These are phyloP conservation scores for Actinernus sp. DNA, from an alignment of 92 coral and sea anemone genomes.

Conservation along the genomic window DNA sequence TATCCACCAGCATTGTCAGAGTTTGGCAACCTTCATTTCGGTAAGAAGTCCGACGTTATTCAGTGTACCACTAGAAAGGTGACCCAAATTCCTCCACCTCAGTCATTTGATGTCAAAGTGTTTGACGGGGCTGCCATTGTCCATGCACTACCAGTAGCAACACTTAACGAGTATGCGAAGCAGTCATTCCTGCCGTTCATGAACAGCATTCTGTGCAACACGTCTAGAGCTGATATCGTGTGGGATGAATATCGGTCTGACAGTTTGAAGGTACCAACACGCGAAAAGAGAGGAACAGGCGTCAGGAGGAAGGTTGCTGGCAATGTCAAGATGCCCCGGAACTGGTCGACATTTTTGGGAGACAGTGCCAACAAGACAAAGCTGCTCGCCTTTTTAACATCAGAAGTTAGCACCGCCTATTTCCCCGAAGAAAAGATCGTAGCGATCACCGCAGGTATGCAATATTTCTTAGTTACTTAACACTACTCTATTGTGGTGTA, in stretches of 20 bases:
- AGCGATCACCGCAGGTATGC: slow-evolving; percentile 19
- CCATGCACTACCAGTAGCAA: slow-evolving; percentile 5
- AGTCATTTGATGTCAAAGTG: slow-evolving; percentile 31
- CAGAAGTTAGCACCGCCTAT: not conserved
- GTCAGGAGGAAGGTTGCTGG: slow-evolving; percentile 19
- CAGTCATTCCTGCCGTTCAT: slow-evolving; percentile 21
- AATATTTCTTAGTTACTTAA: not conserved
- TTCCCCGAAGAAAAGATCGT: slow-evolving; percentile 11
- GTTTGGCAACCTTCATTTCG: slow-evolving; percentile 30
- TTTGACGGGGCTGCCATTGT: slow-evolving; percentile 53
- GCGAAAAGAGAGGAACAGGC: slow-evolving; percentile 8
- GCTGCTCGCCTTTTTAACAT: slow-evolving; percentile 17
- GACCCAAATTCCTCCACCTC: slow-evolving; percentile 3
- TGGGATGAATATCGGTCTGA: slow-evolving; percentile 21
- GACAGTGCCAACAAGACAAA: slow-evolving; percentile 27
- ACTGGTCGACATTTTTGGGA: slow-evolving; percentile 12
- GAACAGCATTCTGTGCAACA: slow-evolving; percentile 1
- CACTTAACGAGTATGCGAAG: slow-evolving; percentile 41
- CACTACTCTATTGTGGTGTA: not conserved
- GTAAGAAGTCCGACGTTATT: slow-evolving; percentile 41
- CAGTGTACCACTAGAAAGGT: not conserved
- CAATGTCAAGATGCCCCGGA: slow-evolving; percentile 8
- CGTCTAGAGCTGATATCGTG: slow-evolving; percentile 36
- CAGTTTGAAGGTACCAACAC: slow-evolving; percentile 11
- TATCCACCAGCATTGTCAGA: slow-evolving; percentile 58